Conservation (phyloP, 2,888 invertebrate genomes). For the Brachyptera risi region DNA sequence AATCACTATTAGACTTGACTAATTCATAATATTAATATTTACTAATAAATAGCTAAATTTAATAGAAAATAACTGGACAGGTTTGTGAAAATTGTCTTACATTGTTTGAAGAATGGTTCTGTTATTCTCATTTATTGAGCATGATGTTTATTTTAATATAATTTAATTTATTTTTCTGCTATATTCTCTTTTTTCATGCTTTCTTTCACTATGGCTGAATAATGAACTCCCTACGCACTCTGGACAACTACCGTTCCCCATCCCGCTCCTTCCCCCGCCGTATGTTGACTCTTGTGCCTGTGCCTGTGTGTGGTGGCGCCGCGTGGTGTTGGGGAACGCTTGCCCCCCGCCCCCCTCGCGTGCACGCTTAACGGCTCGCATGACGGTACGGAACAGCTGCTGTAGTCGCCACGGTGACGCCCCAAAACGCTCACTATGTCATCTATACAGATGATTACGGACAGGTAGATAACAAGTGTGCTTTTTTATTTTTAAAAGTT, state of each 20-base stretch:
- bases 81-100: constrained; percentile 19
- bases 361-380: constrained; percentile 30
- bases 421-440: constrained; percentile 88
- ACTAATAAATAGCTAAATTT: too few relatives aligned
- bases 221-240: too few relatives aligned
- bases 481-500: constrained; percentile 15
- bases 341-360: constrained; percentile 28
- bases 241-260: not conserved
- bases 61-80: not conserved
- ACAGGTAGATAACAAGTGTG: constrained; percentile 69
- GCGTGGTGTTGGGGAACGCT: constrained; percentile 32
- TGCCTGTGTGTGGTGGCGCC: constrained; percentile 31
- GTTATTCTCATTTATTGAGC: constrained; percentile 19
- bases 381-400: constrained; percentile 30
- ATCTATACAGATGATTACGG: constrained; percentile 94
- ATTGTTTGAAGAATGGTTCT: constrained; percentile 13
- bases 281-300: constrained; percentile 31
- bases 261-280: not conserved
- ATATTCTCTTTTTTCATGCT: constrained; percentile 47
- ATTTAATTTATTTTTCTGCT: constrained; percentile 32
- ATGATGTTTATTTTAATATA: constrained; percentile 21
- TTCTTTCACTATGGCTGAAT: constrained; percentile 46
- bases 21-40: too few relatives aligned
- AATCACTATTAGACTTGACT: too few relatives aligned
- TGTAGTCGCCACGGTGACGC: constrained; percentile 56